Conservation (phyloP, 1,140 invertebrate species). For the Conus betulinus region DNA sequence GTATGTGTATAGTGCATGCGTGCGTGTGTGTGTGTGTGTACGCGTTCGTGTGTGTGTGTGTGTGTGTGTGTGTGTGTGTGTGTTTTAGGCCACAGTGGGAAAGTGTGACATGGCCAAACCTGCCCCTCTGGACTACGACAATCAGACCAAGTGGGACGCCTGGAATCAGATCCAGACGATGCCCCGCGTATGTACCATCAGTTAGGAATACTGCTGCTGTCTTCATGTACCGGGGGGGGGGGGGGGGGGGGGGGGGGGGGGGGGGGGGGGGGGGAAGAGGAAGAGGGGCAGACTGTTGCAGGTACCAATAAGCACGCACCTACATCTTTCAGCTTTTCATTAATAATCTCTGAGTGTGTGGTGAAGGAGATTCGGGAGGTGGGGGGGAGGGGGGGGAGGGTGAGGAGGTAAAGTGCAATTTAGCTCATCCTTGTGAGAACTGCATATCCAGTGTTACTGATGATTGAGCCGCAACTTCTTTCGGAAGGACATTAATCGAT, state of each 20-base stretch:
- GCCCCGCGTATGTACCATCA: constrained; percentile 67
- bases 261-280: too few species aligned
- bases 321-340: not conserved
- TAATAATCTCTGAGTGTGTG: not conserved
- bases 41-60: not conserved
- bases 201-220: not conserved
- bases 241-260: not conserved
- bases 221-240: not conserved
- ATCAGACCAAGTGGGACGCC: constrained; percentile 81
- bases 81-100: constrained; percentile 78
- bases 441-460: too few species aligned
- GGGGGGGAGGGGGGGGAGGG: too few species aligned
- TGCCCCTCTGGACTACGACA: constrained; percentile 80
- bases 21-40: not conserved
- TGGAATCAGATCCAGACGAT: constrained; percentile 79
- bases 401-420: too few species aligned
- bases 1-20: too few species aligned
- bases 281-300: too few species aligned
- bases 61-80: not conserved
- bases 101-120: constrained; percentile 78
- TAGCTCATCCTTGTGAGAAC: too few species aligned
- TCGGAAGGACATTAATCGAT: too few species aligned
- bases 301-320: too few species aligned
- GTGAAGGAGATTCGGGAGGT: too few species aligned
- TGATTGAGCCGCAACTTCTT: too few species aligned